Evolutionary conservation across 1,140 invertebrate genomes (phyloP), one percentile per base, ranked within the genome.

Genomic region (Lepidurus packardi): DNA sequence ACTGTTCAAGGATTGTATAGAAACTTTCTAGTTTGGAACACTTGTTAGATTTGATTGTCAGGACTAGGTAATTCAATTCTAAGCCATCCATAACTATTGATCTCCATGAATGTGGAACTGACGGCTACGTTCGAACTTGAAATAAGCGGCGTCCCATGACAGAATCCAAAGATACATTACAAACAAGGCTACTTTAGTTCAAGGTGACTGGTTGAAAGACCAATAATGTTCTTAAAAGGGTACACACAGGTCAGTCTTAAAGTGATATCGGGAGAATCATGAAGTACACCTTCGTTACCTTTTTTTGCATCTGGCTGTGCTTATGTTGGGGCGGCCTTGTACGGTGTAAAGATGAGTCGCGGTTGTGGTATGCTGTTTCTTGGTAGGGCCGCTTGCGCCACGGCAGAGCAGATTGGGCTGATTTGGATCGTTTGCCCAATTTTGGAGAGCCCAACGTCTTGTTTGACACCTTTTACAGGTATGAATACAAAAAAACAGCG

Each of bases 391-490:
- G 53, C n/a, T 65, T 65, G 21, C 53, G 21, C 21, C 53, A 65
- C 53, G n/a, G 53, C 53, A 13, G 53, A 16, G 8, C 13, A 65
- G 53, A 65, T 65, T 65, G 53, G 53, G 53, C 53, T 65, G 53
- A 65, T 65, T 65, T 65, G 53, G 53, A 65, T 65, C 53, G 53
- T 16, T 65, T 65, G 53, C 53, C 53, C 53, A 65, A 65, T 65
- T 65, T n/a, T 65, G 53, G 21, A 6, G 78, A 78, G 16, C 65
- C 78, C 25, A n/a, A 24, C 43, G 74, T 74, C 43, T 74, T 78
- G 43, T 78, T 75, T 44, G 43, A 21, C 34, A 78, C 78, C 41
- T 75, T 78, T 25, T 78, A 78, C 43, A 78, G 73, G 74, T 78
- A 43, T 43, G 25, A 2, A 4, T 65, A 21, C 53, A 65, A 65